Evolutionary conservation across 2,797 vertebrate genomes (phyloP), one percentile per base, ranked within the genome.

Genomic region (Urophycis tenuis): DNA sequence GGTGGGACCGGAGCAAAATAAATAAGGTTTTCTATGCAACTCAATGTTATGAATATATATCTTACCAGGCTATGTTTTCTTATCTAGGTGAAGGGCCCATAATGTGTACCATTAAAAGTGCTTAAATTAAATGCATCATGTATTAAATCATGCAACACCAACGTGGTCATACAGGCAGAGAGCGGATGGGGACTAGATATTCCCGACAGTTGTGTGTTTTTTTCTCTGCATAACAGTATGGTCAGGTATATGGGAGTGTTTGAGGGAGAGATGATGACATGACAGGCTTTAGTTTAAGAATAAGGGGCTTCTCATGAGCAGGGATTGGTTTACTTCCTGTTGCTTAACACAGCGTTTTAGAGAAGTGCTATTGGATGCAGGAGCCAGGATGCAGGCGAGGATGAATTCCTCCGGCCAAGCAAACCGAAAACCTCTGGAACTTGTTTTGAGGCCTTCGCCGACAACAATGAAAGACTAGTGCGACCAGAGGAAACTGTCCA

Each of bases 291-390:
- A 67, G 60, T 67, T 67, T 67, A 53, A 22, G 53, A 64, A 64
- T n/a, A 10, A 64, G 29, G 60, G n/a, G 29, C 8, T 29, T 25
- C 60, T 67, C 29, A 67, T 67, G 60, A 67, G 60, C 5, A 25
- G 60, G 60, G 60, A 29, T 29, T 67, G 29, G 60, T 67, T 29
- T 67, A 67, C 60, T 67, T 67, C 60, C 60, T 67, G n/a, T 67
- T 11, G 25, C 60, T 25, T 14, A 67, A 67, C 60, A 67, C 60
- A 29, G 60, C 12, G 25, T 64, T 64, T 64, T 64, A 64, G n/a
- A 25, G 60, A 64, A 64, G 9, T 64, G 29, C 0, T n/a, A 64
- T 64, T 64, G 60, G 60, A 2, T n/a, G n/a, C n/a, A n/a, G n/a
- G n/a, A 53, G 45, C 45, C 1, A 53, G 45, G 45, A 53, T 53